Base-by-base conservation (phyloP, 1,140 invertebrate genomes). In the Oedothorax gibbosus region DNA sequence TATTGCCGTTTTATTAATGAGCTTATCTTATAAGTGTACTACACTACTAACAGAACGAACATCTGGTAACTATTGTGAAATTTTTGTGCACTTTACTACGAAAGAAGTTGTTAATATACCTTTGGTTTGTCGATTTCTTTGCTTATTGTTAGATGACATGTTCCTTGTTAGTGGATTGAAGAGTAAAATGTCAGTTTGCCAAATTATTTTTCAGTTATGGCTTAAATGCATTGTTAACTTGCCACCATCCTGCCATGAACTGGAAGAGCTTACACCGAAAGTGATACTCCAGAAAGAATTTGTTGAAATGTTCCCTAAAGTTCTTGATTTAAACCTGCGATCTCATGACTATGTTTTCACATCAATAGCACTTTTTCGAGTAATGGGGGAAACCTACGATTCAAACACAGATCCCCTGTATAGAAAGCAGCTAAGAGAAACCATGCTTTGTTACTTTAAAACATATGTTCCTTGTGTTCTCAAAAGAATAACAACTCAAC, bases 191-290 rank as follows among this genome's bases (percentile, higher is more conserved):
- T 18, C 20, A 0, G 57, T 66, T 84, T 49, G 20, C 49, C 20
- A n/a, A 12, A 11, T 84, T 57, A 4, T 76, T 49, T 76, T 84
- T 66, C 62, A 76, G 0, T 65, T 72, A 35, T 84, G 81, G 81
- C 11, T 84, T 11, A 84, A 76, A 57, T 68, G 72, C 14, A 14
- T 57, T 0, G 50, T 84, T 53, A 54, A 76, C 51, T n/a, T 76
- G 9, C 50, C 7, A 7, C 60, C 81, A 49, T 8, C 57, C 2
- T 62, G 62, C 21, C n/a, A 21, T 50, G 8, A 68, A 54, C 21
- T 75, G 56, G 49, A 73, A 14, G 18, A 73, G 10, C 51, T 83
- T 11, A 64, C 81, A 50, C 21, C 7, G 4, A 75, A 84, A 35
- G 35, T 68, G 12, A 18, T 84, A 15, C 14, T 51, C 0, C 51